Conservation (phyloP, 2,888 invertebrate genomes). For the Hermaeophaga mercurialis region DNA sequence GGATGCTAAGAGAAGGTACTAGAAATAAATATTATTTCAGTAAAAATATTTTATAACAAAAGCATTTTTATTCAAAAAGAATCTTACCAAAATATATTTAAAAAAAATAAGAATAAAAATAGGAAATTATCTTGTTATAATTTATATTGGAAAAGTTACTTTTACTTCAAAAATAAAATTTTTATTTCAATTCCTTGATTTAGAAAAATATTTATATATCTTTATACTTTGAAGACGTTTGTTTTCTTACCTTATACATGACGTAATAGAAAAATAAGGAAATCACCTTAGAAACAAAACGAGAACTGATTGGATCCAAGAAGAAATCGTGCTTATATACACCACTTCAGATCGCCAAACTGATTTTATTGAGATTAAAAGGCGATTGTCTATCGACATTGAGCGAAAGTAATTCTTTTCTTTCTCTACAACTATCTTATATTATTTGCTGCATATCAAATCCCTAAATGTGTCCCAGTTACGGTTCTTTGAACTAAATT, state of each 20-base stretch:
- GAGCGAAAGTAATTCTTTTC: constrained; percentile 36
- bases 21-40: constrained; percentile 12
- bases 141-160: too few species aligned
- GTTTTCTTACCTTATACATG: constrained; percentile 24
- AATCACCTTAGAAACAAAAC: constrained; percentile 5
- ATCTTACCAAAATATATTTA: constrained; percentile 9
- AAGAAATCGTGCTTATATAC: constrained; percentile 27
- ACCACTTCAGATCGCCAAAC: constrained; percentile 17
- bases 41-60: neutral
- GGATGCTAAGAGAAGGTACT: constrained; percentile 32
- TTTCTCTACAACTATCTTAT: constrained; percentile 25
- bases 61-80: neutral
- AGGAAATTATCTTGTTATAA: neutral
- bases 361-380: constrained; percentile 11
- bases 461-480: constrained; percentile 34
- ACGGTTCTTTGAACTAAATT: constrained; percentile 34
- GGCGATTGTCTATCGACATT: constrained; percentile 33
- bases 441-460: constrained; percentile 12
- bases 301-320: constrained; percentile 16
- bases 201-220: too few species aligned
- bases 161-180: too few species aligned
- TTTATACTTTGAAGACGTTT: constrained; percentile 4
- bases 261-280: constrained; percentile 3
- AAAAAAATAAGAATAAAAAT: neutral
- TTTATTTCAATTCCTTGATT: too few species aligned